Conservation (phyloP, 2,113 vertebrate species). For the Oplegnathus fasciatus region DNA sequence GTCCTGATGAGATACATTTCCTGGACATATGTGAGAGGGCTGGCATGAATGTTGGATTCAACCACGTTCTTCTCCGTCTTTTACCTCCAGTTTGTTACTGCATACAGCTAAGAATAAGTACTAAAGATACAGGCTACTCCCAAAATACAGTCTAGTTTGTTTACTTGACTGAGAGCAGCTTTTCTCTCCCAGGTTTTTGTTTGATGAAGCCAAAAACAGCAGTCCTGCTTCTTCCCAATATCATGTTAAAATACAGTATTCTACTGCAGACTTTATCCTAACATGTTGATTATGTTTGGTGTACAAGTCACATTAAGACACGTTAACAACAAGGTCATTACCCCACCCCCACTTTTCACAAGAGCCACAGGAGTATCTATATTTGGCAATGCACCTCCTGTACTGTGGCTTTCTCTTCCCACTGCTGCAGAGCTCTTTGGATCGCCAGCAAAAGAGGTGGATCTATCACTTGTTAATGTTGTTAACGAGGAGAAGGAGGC, state of each 20-base stretch:
- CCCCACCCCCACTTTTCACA: conserved; percentile 4
- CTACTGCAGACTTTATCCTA: not conserved
- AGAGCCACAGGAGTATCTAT: conserved; percentile 24
- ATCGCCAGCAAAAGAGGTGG: not conserved
- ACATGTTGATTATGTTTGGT: not conserved
- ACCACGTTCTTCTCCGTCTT: not conserved
- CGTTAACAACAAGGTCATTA: conserved; percentile 7
- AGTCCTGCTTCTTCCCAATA: not conserved
- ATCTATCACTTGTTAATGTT: not conserved
- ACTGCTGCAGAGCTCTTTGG: not conserved
- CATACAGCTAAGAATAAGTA: conserved; percentile 3
- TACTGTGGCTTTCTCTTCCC: not conserved
- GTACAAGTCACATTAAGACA: not conserved
- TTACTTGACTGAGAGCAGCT: too few species aligned
- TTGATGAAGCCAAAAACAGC: too few species aligned
- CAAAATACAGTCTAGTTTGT: too few species aligned
- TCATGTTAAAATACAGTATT: not conserved
- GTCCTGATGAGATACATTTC: not conserved
- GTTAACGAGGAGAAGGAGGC: not conserved
- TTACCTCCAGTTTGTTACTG: not conserved
- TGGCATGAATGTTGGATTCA: not conserved
- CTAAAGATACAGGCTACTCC: not conserved
- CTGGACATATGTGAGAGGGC: not conserved
- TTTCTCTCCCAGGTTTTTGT: too few species aligned
- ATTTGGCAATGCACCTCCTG: conserved; percentile 32